These are phyloP conservation scores for Channa argus DNA, from an alignment of 2,113 vertebrate species.

Conservation along the genomic window DNA sequence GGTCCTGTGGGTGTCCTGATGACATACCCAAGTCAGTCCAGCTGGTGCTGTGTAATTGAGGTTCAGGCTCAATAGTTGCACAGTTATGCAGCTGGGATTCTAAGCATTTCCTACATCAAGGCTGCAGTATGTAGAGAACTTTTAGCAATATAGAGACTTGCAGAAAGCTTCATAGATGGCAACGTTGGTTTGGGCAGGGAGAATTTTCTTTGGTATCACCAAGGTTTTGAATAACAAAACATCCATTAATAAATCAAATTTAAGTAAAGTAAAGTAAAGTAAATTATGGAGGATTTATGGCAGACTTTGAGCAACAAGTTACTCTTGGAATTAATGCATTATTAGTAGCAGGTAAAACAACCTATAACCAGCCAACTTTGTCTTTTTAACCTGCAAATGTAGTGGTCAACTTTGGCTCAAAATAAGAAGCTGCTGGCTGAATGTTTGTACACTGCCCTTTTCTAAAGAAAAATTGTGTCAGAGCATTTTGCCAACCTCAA, in stretches of 20 bases:
- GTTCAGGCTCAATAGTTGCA: slow-evolving; percentile 19
- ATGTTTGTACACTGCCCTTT: no score
- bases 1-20: slow-evolving; percentile 20
- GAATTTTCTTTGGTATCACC: slow-evolving; percentile 14
- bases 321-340: no score
- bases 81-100: slow-evolving; percentile 10
- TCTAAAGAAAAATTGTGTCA: no score
- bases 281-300: not conserved
- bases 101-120: slow-evolving; percentile 8
- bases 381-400: no score
- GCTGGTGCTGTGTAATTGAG: slow-evolving; percentile 35
- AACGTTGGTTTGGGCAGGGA: slow-evolving; percentile 25
- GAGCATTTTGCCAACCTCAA: no score
- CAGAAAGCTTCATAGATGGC: slow-evolving; percentile 28
- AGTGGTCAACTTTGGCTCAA: no score
- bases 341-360: no score
- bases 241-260: not conserved
- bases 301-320: no score
- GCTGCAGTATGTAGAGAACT: slow-evolving; percentile 19
- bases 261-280: no score
- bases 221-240: slow-evolving; percentile 14
- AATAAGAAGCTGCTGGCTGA: no score
- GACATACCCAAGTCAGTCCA: slow-evolving; percentile 44
- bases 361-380: no score
- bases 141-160: not conserved